Percentiles rank a stretch among this genome's conserved stretches.
These are phyloP conservation scores for Drosophila pseudotakahashii DNA, from an alignment of 2,888 invertebrate species.

Conservation along the genomic window DNA sequence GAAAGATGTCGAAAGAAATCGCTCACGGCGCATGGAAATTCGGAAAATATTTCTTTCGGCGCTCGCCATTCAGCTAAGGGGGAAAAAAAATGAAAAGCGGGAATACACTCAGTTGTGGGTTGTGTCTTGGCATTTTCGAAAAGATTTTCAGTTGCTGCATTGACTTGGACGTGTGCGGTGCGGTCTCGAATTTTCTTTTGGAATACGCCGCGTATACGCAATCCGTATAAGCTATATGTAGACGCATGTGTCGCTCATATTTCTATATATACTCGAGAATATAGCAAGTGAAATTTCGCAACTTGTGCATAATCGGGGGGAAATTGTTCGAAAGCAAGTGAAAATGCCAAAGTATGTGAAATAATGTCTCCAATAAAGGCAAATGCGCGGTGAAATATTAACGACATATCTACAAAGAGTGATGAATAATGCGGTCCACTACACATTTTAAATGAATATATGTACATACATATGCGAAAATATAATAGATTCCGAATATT, in stretches of 20 bases:
- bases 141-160: slow-evolving; percentile 77
- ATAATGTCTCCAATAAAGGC: slow-evolving; percentile 50
- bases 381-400: slow-evolving; percentile 48
- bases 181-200: slow-evolving; percentile 41
- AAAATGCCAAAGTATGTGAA: slow-evolving; percentile 74
- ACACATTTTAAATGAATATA: slow-evolving; percentile 6
- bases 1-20: slow-evolving; percentile 43
- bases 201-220: slow-evolving; percentile 76
- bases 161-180: slow-evolving; percentile 78
- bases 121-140: slow-evolving; percentile 60
- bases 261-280: slow-evolving; percentile 33
- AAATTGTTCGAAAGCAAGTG: slow-evolving; percentile 30
- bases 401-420: slow-evolving; percentile 24
- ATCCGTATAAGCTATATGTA: slow-evolving; percentile 43
- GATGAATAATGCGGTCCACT: slow-evolving; percentile 60
- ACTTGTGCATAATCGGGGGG: slow-evolving; percentile 51
- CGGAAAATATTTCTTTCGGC: slow-evolving; percentile 55
- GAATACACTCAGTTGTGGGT: slow-evolving; percentile 39
- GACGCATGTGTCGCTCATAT: slow-evolving; percentile 46
- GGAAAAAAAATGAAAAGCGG: neutral
- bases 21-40: slow-evolving; percentile 70
- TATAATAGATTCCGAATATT: slow-evolving; percentile 48
- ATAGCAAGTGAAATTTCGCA: slow-evolving; percentile 64
- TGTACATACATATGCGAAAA: slow-evolving; percentile 6
- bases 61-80: slow-evolving; percentile 62